These are phyloP conservation scores for Spilosoma lubricipeda DNA, from an alignment of 2,888 invertebrate species.

Conservation along the genomic window DNA sequence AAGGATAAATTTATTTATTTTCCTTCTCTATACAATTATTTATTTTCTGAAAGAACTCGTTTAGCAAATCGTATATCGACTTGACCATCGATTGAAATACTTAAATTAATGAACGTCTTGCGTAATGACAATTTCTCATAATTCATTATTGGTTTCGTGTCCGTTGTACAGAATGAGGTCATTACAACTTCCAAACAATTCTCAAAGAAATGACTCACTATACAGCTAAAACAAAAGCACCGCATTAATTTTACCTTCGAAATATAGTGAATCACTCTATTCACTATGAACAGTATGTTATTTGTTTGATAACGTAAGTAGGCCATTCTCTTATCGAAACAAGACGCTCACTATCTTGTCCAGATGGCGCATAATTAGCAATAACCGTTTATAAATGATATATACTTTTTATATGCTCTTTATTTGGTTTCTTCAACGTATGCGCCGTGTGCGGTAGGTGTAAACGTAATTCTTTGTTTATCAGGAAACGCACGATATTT, in stretches of 20 bases:
- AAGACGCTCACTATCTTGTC: slow-evolving; percentile 54
- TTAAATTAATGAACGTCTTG: slow-evolving; percentile 14
- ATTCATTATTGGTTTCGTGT: slow-evolving; percentile 17
- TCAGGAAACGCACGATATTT: slow-evolving; percentile 5
- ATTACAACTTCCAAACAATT: slow-evolving; percentile 29
- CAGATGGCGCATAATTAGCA: slow-evolving; percentile 51
- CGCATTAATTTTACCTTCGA: slow-evolving; percentile 40
- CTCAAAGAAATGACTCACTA: slow-evolving; percentile 41
- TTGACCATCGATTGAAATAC: slow-evolving; percentile 14
- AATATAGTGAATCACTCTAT: slow-evolving; percentile 25
- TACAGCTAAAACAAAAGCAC: slow-evolving; percentile 15
- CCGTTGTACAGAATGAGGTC: slow-evolving; percentile 35
- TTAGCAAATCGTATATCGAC: background rate
- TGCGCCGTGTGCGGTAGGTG: slow-evolving; percentile 30
- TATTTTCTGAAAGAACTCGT: slow-evolving; percentile 2
- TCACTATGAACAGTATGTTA: slow-evolving; percentile 32
- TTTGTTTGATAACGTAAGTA: slow-evolving; percentile 51
- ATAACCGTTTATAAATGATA: slow-evolving; percentile 35
- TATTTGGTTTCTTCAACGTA: slow-evolving; percentile 24
- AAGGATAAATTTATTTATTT: background rate
- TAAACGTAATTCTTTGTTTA: slow-evolving; percentile 6
- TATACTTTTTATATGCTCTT: background rate
- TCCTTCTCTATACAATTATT: background rate
- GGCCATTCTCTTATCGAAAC: slow-evolving; percentile 52
- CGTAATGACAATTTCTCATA: slow-evolving; percentile 25